Evolutionary conservation across 1,140 invertebrate species (phyloP).

Genomic region (Drosophila prosaltans): DNA sequence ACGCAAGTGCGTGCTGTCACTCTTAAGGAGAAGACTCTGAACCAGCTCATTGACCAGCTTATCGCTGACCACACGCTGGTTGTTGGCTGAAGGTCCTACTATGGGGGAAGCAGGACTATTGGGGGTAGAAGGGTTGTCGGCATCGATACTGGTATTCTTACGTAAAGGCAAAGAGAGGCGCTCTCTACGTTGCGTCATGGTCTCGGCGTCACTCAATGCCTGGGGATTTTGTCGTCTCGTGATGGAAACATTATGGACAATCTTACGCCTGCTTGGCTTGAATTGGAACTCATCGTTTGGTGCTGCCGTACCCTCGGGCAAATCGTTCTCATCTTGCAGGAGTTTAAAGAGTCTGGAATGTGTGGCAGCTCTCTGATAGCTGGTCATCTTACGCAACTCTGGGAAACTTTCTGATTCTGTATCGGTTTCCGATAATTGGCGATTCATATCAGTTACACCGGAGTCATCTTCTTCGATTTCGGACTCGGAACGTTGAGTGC

Average conservation of each 20-base stretch:
- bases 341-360: conserved; percentile 89
- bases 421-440: conserved; percentile 88
- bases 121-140: conserved; percentile 84
- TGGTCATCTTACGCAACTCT: conserved; percentile 85
- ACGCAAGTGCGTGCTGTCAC: conserved; percentile 84
- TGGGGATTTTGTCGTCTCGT: conserved; percentile 74
- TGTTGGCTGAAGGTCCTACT: conserved; percentile 58
- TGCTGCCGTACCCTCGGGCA: conserved; percentile 75
- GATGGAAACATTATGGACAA: conserved; percentile 80
- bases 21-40: conserved; percentile 84
- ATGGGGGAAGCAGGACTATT: conserved; percentile 84
- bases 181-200: conserved; percentile 71
- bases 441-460: conserved; percentile 88
- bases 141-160: conserved; percentile 80
- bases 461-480: conserved; percentile 88
- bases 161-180: conserved; percentile 82
- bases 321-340: conserved; percentile 85
- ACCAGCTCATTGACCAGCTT: conserved; percentile 85
- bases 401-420: conserved; percentile 86
- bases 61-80: conserved; percentile 83
- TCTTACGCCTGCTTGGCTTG: conserved; percentile 73
- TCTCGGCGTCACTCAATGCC: conserved; percentile 68
- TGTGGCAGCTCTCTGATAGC: conserved; percentile 88
- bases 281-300: conserved; percentile 72
- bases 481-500: conserved; percentile 83